These are phyloP conservation scores for Branchellion lobata DNA, from an alignment of 2,888 invertebrate genomes.

Conservation along the genomic window DNA sequence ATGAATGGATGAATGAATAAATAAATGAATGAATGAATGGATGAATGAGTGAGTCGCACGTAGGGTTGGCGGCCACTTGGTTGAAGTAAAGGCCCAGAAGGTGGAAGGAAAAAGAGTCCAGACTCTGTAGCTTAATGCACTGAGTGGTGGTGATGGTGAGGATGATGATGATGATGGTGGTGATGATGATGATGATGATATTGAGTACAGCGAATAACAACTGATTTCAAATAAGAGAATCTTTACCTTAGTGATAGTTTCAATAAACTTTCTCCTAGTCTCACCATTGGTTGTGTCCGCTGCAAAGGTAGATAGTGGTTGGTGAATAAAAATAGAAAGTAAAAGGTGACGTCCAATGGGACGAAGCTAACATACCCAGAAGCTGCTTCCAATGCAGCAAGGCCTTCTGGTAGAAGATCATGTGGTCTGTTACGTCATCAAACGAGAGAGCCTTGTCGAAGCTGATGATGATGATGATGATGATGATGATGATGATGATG, in stretches of 20 bases:
- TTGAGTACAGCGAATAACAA: not conserved
- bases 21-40: too few species aligned
- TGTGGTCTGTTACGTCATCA: not conserved
- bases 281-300: not conserved
- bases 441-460: not conserved
- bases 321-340: not conserved
- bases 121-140: conserved; percentile 1
- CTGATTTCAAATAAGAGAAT: not conserved
- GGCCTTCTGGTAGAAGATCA: not conserved
- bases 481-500: not conserved
- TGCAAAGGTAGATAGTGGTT: not conserved
- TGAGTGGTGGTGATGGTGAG: not conserved
- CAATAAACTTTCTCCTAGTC: not conserved
- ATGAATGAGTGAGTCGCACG: too few species aligned
- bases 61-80: not conserved
- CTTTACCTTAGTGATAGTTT: not conserved
- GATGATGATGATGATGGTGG: too few species aligned
- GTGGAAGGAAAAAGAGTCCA: not conserved
- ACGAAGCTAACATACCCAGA: not conserved
- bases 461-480: not conserved
- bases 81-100: conserved; percentile 15
- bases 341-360: not conserved
- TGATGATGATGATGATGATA: too few species aligned
- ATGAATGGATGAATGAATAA: too few species aligned
- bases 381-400: not conserved